Evolutionary conservation across 2,797 vertebrate species (phyloP), one percentile per base, ranked within the genome.

Genomic region (Phataginus tetradactyla): DNA sequence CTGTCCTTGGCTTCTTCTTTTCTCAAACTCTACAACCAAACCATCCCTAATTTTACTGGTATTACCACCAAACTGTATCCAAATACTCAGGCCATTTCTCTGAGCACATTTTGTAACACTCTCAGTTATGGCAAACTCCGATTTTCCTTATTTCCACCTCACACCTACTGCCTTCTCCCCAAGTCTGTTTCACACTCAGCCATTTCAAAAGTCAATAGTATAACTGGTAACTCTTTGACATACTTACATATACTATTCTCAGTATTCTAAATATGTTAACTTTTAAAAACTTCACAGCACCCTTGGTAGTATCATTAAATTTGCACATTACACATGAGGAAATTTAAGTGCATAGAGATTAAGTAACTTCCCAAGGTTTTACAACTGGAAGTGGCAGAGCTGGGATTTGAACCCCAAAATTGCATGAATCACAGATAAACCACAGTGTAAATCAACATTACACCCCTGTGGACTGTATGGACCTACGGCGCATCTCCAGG

Each of bases 131-230:
- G 68, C 20, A 89, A 39, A 23, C 18, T 17, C 21, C 12, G 78
- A 12, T 57, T 63, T 63, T 84, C 59, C 29, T 90, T 74, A 8
- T 59, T 93, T 80, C 49, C 77, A 42, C 23, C 68, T 66, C 29
- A 7, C 4, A 55, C 21, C 0, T 4, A 5, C n/a, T 45, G 4
- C 9, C n/a, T 2, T 9, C 34, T 42, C 23, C 42, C 11, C 27
- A 20, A 20, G 3, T 32, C 57, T 66, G 18, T 25, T 53, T 39
- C 11, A 27, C 6, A 25, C 18, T 79, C 45, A 72, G 49, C 57
- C 5, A 55, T n/a, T 78, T 84, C 20, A 63, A 49, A 42, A 89
- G 45, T 85, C 10, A 37, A 3, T 17, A 49, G 23, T 11, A 2
- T 45, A 69, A 45, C 53, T 53, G 23, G 34, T 79, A 39, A 57